Percentiles rank a stretch among this genome's conserved stretches.
These are phyloP conservation scores for Gallinago media DNA, from an alignment of 2,113 vertebrate genomes.

Conservation along the genomic window DNA sequence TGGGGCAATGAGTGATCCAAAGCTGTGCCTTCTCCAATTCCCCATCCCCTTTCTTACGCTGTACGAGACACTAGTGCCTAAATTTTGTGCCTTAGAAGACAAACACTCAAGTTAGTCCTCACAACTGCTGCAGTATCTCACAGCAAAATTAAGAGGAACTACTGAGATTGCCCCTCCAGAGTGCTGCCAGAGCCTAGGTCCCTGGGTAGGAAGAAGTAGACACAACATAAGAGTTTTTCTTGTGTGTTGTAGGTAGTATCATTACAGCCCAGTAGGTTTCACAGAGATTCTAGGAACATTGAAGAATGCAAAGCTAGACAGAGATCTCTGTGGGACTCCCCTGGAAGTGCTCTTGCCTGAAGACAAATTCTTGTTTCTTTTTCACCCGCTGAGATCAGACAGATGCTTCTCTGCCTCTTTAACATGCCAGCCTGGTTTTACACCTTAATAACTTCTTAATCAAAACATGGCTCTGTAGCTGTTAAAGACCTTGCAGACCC, in stretches of 20 bases:
- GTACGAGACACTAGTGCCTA: not conserved
- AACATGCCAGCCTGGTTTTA: not conserved
- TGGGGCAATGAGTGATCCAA: accelerated
- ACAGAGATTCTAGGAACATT: not conserved
- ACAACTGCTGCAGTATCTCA: not conserved
- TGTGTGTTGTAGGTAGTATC: not conserved
- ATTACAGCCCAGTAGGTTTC: not conserved
- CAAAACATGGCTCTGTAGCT: not conserved
- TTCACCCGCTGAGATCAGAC: not conserved
- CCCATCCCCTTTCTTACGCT: not conserved
- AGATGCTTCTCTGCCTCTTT: not conserved
- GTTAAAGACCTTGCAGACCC: not conserved
- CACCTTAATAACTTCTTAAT: not conserved
- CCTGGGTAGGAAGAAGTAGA: not conserved
- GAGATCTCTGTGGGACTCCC: not conserved
- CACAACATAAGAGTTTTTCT: not conserved
- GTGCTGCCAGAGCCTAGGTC: not conserved
- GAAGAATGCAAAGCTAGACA: not conserved
- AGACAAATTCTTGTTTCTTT: not conserved
- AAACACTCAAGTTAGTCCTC: not conserved
- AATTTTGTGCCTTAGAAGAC: not conserved
- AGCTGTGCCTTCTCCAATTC: not conserved
- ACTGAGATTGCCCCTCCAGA: not conserved
- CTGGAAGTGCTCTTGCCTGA: not conserved
- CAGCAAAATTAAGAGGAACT: not conserved